Conservation (phyloP, 2,888 invertebrate genomes). For the Apocheima hispidaria region DNA sequence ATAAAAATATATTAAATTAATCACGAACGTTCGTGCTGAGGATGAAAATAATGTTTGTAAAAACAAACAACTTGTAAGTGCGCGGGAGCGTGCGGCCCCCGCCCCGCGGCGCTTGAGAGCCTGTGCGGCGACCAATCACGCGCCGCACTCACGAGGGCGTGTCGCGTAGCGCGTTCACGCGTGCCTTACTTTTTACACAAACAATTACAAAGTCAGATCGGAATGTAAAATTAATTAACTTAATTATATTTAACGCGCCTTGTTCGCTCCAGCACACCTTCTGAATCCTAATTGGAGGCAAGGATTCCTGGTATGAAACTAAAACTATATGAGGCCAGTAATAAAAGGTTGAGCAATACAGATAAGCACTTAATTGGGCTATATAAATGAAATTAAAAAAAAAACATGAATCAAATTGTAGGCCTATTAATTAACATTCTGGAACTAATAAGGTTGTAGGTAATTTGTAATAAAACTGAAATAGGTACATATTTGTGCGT, state of each 20-base stretch:
- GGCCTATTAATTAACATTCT: constrained; percentile 18
- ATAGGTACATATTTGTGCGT: constrained; percentile 16
- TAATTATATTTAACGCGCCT: constrained; percentile 64
- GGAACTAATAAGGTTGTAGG: constrained; percentile 22
- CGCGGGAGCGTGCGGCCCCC: constrained; percentile 53
- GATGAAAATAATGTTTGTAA: constrained; percentile 62
- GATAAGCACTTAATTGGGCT: constrained; percentile 25
- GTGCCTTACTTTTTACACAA: constrained; percentile 60
- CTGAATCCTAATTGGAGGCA: constrained; percentile 60
- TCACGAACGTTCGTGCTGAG: constrained; percentile 69
- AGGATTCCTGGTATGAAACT: constrained; percentile 10
- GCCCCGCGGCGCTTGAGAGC: constrained; percentile 55
- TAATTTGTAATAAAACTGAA: constrained; percentile 14
- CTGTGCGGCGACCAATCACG: constrained; percentile 59
- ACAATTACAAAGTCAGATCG: constrained; percentile 62
- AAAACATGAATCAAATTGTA: constrained; percentile 19
- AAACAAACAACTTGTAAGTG: constrained; percentile 53
- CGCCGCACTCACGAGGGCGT: constrained; percentile 54
- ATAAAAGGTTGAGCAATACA: constrained; percentile 23
- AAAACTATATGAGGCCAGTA: constrained; percentile 25
- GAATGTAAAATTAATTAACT: constrained; percentile 73
- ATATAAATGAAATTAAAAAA: constrained; percentile 18
- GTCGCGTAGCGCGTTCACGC: constrained; percentile 45
- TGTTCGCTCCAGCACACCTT: constrained; percentile 43
- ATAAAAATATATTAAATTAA: constrained; percentile 82